Evolutionary conservation across 2,888 invertebrate species (phyloP), one percentile per base, ranked within the genome.

Genomic region (Yponomeuta cagnagella): DNA sequence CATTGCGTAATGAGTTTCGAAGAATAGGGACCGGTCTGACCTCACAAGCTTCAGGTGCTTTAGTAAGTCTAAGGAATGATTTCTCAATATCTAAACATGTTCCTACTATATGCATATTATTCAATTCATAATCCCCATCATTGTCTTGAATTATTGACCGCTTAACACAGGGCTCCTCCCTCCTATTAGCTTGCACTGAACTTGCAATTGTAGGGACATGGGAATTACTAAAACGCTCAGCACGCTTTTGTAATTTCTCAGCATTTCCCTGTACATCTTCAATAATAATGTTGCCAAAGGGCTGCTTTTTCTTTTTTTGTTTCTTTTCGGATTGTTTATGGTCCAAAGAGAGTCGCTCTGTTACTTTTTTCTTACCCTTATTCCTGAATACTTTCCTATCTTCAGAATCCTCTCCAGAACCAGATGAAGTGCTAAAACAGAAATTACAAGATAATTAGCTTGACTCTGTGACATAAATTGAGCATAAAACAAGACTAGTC

Each of bases 41-140:
- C 83, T 97, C 96, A 83, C 96, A 95, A 67, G 98, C 94, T 84
- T 97, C 96, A 71, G 99, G 99, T 76, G 98, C 98, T 95, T 98
- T 95, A 58, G 99, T 99, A 71, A 99, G 93, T 78, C 99, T 94
- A 77, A 99, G 94, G 88, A 98, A 99, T 69, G 96, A 96, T 87
- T 99, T 99, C 89, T 99, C 99, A 81, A 99, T 92, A 84, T 98
- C 97, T 85, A 94, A 94, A 89, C 98, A 98, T 31, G 98, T 98
- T 74, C 99, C 99, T 77, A 98, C 96, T 82, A 99, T 97, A 86
- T 98, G 97, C 88, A 96, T 95, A 84, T 96, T 95, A 77, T 95
- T 94, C 89, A 97, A 95, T 89, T 98, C 97, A 90, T 97, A 95
- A 79, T 96, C 96, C 73, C 94, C 94, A 74, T 94, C 93, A 73